These are phyloP conservation scores for Pundamilia nyererei DNA, from an alignment of 2,113 vertebrate species.

Conservation along the genomic window DNA sequence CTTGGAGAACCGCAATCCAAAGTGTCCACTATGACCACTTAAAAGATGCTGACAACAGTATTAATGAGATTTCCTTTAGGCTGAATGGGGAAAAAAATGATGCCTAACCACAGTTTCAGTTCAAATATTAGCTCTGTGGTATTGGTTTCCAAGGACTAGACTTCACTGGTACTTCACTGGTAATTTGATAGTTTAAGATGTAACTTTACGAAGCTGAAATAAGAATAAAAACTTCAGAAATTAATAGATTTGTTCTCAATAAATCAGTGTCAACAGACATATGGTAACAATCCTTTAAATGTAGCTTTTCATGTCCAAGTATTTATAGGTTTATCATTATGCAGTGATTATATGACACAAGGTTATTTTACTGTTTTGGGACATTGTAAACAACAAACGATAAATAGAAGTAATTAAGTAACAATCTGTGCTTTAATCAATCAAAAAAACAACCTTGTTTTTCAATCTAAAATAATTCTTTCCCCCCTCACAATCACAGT, in stretches of 20 bases:
- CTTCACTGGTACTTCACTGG: not conserved
- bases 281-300: not conserved
- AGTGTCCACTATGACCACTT: not conserved
- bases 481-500: not conserved
- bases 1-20: slow-evolving; percentile 29
- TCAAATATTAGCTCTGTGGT: not conserved
- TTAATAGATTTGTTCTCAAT: not conserved
- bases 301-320: not conserved
- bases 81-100: not conserved
- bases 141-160: not conserved
- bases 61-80: slow-evolving; percentile 29
- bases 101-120: not conserved
- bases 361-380: not conserved
- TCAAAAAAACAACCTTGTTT: not conserved
- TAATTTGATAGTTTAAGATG: not conserved
- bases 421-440: not conserved
- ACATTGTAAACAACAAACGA: not conserved
- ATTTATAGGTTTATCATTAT: not conserved
- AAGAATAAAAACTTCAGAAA: not conserved
- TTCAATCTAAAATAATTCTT: not conserved
- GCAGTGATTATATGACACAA: not conserved
- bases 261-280: not conserved
- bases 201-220: not conserved
- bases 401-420: not conserved
- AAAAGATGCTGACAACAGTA: slow-evolving; percentile 29